Conservation (phyloP, 2,888 invertebrate genomes). For the Cremastinae sp. region DNA sequence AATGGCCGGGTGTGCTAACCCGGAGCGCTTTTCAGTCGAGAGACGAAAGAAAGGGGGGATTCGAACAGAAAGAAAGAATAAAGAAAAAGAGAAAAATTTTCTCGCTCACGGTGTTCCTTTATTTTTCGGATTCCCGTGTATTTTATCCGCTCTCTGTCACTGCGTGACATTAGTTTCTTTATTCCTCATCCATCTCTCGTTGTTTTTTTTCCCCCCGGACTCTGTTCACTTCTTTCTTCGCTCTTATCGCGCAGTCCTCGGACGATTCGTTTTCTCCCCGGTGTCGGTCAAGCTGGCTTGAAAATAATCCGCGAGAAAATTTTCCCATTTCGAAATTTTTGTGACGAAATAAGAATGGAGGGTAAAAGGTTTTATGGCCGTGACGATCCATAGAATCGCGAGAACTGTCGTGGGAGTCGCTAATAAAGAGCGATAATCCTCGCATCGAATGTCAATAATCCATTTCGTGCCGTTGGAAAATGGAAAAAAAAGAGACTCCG, state of each 20-base stretch:
- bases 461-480: slow-evolving; percentile 18
- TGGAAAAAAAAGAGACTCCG: slow-evolving; percentile 5
- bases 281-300: no score
- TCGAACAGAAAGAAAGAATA: no score
- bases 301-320: no score
- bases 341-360: no score
- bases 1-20: slow-evolving; percentile 46
- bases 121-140: slow-evolving; percentile 1
- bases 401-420: neutral
- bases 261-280: no score
- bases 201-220: slow-evolving; percentile 4
- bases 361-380: no score
- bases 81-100: slow-evolving; percentile 51
- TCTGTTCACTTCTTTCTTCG: slow-evolving; percentile 6
- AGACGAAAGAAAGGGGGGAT: slow-evolving; percentile 40
- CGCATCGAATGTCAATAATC: slow-evolving; percentile 34
- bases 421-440: slow-evolving; percentile 5
- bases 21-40: slow-evolving; percentile 42
- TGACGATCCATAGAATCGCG: no score
- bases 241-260: neutral
- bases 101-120: slow-evolving; percentile 30
- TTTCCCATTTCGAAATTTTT: no score
- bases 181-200: slow-evolving; percentile 12
- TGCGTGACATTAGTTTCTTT: neutral
- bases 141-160: slow-evolving; percentile 6